These are phyloP conservation scores for Cataglyphis rosenhaueri DNA, from an alignment of 2,888 invertebrate species.

Conservation along the genomic window DNA sequence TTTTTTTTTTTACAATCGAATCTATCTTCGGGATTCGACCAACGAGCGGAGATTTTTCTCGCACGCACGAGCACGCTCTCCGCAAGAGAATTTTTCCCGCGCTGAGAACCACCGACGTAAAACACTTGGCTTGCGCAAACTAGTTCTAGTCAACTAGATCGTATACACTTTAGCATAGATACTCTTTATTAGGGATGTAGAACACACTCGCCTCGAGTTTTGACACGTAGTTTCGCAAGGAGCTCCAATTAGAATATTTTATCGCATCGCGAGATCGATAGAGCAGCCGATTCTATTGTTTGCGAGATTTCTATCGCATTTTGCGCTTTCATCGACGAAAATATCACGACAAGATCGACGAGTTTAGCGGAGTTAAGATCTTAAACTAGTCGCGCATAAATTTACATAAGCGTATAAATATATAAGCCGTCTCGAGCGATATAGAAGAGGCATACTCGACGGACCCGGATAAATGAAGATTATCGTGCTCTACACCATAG, in stretches of 20 bases:
- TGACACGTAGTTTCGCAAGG: slow-evolving; percentile 12
- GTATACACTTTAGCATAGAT: slow-evolving; percentile 38
- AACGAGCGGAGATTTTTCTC: slow-evolving; percentile 27
- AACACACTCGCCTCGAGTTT: not conserved
- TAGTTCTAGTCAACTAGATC: slow-evolving; percentile 44
- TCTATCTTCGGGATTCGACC: slow-evolving; percentile 24
- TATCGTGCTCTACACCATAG: not conserved
- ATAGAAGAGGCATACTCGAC: not conserved
- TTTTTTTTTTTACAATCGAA: not conserved
- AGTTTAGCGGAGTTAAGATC: slow-evolving; percentile 10
- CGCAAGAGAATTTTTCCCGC: slow-evolving; percentile 36
- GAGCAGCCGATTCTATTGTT: not conserved
- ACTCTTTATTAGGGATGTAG: not conserved
- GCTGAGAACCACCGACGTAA: slow-evolving; percentile 7
- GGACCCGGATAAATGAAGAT: slow-evolving; percentile 19
- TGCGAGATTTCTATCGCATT: slow-evolving; percentile 6
- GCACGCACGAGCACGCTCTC: slow-evolving; percentile 50
- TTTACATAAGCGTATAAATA: slow-evolving; percentile 34
- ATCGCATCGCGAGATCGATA: not conserved
- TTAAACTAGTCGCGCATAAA: slow-evolving; percentile 36
- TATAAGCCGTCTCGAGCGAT: not conserved
- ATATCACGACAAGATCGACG: slow-evolving; percentile 16
- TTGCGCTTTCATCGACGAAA: not conserved
- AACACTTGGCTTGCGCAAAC: slow-evolving; percentile 50
- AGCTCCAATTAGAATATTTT: not conserved